Base-by-base conservation (phyloP, 2,113 vertebrate species). In the Tyto alba region DNA sequence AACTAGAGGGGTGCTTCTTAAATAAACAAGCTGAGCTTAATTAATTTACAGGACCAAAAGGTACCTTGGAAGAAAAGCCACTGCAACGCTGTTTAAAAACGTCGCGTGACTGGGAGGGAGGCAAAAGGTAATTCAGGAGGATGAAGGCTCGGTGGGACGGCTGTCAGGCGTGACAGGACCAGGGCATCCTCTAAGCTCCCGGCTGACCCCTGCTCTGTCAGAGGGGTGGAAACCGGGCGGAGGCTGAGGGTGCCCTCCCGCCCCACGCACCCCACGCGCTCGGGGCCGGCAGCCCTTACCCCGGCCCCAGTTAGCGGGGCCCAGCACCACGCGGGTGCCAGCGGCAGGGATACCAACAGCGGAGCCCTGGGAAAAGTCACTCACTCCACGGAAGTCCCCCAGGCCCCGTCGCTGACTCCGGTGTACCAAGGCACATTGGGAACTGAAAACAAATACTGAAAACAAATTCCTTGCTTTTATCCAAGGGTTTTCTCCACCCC, bases 231-330 rank as follows among this genome's bases (percentile, higher is more conserved):
- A 85, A 20, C 10, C 36, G 56, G 34, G 72, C 53, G 11, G 52
- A 53, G 9, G 29, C n/a, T 45, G 38, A 40, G 64, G 59, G 38
- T 1, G 1, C 27, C 21, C 4, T 0, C 11, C 56, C 71, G 47
- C 78, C 53, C 13, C 47, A 5, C 0, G 0, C 4, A 36, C 3
- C 17, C 18, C 41, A 2, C 0, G 2, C 48, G 43, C 25, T 38
- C 1, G 5, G 34, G 29, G 32, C 29, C 20, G 17, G 32, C 53
- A 38, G 40, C 16, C 25, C 18, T 62, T 21, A 29, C 52, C 40
- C 45, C 41, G 50, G 7, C 29, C 16, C 27, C 0, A 0, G 1
- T 7, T 18, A n/a, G 38, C 20, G 2, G 27, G 56, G 57, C 36
- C 25, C 34, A 26, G 62, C 66, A 56, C 21, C 4, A 6, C 71